Evolutionary conservation across 2,113 vertebrate genomes (phyloP).

Genomic region (Diglossa brunneiventris): DNA sequence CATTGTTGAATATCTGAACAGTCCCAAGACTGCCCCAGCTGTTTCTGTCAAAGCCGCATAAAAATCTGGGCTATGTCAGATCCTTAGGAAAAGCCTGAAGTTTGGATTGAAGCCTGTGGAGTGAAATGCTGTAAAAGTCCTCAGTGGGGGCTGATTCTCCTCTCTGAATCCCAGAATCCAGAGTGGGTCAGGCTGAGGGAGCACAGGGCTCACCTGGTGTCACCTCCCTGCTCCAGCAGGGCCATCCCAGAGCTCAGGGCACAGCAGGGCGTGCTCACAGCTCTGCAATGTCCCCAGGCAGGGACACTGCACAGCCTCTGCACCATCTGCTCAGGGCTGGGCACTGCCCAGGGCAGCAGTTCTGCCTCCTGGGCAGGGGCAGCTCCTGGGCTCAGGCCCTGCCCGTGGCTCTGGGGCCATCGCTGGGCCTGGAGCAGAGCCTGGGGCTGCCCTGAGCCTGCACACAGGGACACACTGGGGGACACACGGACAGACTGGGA

Average conservation of each 20-base stretch:
- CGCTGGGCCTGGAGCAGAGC: too few relatives aligned
- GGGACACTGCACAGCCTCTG: not conserved
- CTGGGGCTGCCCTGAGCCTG: too few relatives aligned
- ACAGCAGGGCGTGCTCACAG: not conserved
- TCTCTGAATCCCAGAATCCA: not conserved
- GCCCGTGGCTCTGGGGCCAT: too few relatives aligned
- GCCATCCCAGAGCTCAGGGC: not conserved
- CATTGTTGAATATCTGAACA: not conserved
- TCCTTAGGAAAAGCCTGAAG: not conserved
- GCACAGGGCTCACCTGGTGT: not conserved
- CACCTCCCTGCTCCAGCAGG: not conserved
- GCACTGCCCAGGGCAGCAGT: not conserved
- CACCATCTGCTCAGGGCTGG: not conserved
- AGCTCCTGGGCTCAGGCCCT: too few relatives aligned
- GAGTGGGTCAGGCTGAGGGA: rapidly evolving
- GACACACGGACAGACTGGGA: too few relatives aligned
- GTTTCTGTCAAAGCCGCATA: not conserved
- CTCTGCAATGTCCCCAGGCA: not conserved
- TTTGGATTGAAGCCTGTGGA: not conserved
- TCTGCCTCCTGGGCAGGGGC: not conserved
- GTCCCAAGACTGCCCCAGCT: not conserved
- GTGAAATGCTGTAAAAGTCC: not conserved
- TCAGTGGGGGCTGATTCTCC: not conserved
- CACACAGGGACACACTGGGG: too few relatives aligned
- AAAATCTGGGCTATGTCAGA: not conserved